These are phyloP conservation scores for Emydura subglobosa DNA, from an alignment of 2,113 vertebrate species.

Conservation along the genomic window DNA sequence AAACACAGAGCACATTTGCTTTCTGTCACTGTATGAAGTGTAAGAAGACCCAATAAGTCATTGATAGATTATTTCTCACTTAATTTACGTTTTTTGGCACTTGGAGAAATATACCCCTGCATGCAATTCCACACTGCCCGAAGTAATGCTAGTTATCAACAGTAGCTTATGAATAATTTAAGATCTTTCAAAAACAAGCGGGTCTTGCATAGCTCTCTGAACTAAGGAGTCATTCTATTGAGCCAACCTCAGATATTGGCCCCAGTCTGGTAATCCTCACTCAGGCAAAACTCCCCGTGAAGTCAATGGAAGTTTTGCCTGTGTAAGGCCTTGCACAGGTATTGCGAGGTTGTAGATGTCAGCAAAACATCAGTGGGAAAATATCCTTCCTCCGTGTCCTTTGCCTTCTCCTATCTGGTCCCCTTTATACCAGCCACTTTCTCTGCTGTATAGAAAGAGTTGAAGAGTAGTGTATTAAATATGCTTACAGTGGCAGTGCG, in stretches of 20 bases:
- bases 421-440: accelerated
- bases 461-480: not conserved
- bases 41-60: not conserved
- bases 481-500: not conserved
- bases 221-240: not conserved
- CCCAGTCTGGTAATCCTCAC: not conserved
- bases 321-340: not conserved
- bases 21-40: not conserved
- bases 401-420: not conserved
- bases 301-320: accelerated
- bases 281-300: not conserved
- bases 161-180: not conserved
- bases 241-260: accelerated
- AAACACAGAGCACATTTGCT: not conserved
- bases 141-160: not conserved
- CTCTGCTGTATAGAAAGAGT: accelerated
- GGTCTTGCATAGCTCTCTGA: not conserved
- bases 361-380: not conserved
- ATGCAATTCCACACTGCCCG: not conserved
- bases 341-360: not conserved
- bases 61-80: not conserved
- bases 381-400: not conserved
- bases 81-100: not conserved
- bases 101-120: not conserved
- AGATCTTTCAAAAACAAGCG: accelerated